Percentiles rank a stretch among this genome's conserved stretches.
Evolutionary conservation across 2,113 vertebrate species (phyloP).

Genomic region (Callithrix jacchus): DNA sequence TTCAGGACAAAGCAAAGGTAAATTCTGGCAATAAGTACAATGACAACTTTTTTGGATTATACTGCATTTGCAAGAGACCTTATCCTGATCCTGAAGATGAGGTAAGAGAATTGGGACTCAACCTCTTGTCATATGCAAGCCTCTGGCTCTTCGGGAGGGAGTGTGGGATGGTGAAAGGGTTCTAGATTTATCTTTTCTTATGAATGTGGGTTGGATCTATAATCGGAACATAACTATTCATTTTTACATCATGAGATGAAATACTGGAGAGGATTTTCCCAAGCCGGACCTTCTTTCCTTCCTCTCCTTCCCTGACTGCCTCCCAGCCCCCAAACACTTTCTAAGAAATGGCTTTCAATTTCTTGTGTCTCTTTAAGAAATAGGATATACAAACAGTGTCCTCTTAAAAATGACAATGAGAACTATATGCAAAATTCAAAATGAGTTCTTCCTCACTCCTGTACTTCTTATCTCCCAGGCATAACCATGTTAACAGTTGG

Average conservation of each 20-base stretch:
- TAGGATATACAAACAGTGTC: neutral
- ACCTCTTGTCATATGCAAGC: neutral
- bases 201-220: neutral
- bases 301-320: neutral
- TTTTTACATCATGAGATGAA: neutral
- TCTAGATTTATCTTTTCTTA: neutral
- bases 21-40: constrained; percentile 93
- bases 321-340: neutral
- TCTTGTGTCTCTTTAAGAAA: neutral
- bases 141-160: neutral
- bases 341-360: neutral
- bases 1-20: constrained; percentile 89
- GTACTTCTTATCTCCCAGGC: neutral
- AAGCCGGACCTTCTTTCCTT: neutral
- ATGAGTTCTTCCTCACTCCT: neutral
- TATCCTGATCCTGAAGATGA: constrained; percentile 95
- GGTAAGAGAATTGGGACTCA: constrained; percentile 81
- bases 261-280: neutral
- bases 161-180: neutral
- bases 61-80: constrained; percentile 95
- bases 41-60: constrained; percentile 94
- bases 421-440: neutral
- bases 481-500: neutral
- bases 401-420: constrained; percentile 7
- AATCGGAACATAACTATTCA: neutral